A percentile compares a stretch with the other conserved stretches of the same genome.
Evolutionary conservation across 1,140 invertebrate genomes (phyloP).

Genomic region (Tetramorium parvispinum): DNA sequence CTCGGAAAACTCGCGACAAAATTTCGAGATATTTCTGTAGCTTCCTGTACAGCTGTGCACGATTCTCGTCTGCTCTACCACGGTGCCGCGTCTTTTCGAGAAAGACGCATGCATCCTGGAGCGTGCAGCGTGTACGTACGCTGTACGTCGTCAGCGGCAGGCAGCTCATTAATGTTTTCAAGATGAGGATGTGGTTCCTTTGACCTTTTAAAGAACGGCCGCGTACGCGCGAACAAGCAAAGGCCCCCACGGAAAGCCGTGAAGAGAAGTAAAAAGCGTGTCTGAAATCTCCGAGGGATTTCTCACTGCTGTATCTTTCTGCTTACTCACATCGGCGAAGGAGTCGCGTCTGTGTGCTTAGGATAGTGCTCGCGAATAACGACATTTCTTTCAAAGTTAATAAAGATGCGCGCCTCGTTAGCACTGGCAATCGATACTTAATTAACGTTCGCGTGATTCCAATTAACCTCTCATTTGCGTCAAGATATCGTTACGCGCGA

Average conservation of each 20-base stretch:
- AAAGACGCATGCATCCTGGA: slow-evolving; percentile 41
- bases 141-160: slow-evolving; percentile 59
- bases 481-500: neutral
- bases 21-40: slow-evolving; percentile 21
- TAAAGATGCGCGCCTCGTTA: slow-evolving; percentile 48
- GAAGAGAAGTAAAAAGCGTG: slow-evolving; percentile 64
- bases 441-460: slow-evolving; percentile 20
- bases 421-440: slow-evolving; percentile 22
- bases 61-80: neutral
- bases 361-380: slow-evolving; percentile 37
- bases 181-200: slow-evolving; percentile 69
- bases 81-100: slow-evolving; percentile 21
- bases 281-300: slow-evolving; percentile 66
- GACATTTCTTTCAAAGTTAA: slow-evolving; percentile 57
- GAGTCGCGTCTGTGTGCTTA: slow-evolving; percentile 25
- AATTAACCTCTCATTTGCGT: slow-evolving; percentile 5
- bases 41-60: slow-evolving; percentile 10
- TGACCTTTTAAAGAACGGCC: slow-evolving; percentile 70
- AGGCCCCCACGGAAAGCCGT: slow-evolving; percentile 55
- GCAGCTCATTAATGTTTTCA: slow-evolving; percentile 76
- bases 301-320: slow-evolving; percentile 49
- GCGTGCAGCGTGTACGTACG: slow-evolving; percentile 45
- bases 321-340: slow-evolving; percentile 55
- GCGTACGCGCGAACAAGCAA: slow-evolving; percentile 69
- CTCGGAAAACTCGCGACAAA: neutral